Evolutionary conservation across 1,140 invertebrate species (phyloP), one percentile per base, ranked within the genome.

Genomic region (Glomeris maerens): DNA sequence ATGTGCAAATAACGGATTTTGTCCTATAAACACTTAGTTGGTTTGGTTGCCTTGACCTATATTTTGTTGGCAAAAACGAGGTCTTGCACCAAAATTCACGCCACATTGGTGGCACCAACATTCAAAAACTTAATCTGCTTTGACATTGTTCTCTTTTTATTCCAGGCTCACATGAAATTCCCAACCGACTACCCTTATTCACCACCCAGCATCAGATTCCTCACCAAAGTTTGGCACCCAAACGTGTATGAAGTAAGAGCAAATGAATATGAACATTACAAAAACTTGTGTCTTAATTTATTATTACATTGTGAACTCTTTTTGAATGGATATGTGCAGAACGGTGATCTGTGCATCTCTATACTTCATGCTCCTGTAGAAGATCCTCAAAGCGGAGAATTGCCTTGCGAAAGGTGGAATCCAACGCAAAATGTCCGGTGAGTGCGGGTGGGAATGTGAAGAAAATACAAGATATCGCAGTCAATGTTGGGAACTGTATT

Each of bases 401-500:
- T 98, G 58, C 92, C 96, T 0, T 98, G 92, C 70, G 96, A 99
- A 73, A 83, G 95, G 68, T 99, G 96, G 95, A 99, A 99, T 76
- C 96, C 96, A 27, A 98, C 96, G 49, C 96, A 99, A 74, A 98
- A 91, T 67, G 95, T 98, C 53, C 82, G 80, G 79, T 83, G 66
- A 56, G 52, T 44, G n/a, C n/a, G n/a, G n/a, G n/a, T n/a, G n/a
- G n/a, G n/a, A n/a, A n/a, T n/a, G n/a, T n/a, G n/a, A n/a, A n/a
- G n/a, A n/a, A n/a, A n/a, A n/a, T n/a, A n/a, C n/a, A n/a, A n/a
- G n/a, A n/a, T n/a, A n/a, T n/a, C n/a, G n/a, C n/a, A n/a, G n/a
- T n/a, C n/a, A n/a, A n/a, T n/a, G n/a, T n/a, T n/a, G n/a, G n/a
- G n/a, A n/a, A n/a, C n/a, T n/a, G n/a, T n/a, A n/a, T n/a, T n/a